Base-by-base conservation (phyloP, 2,797 vertebrate species). In the Esox masquinongy region DNA sequence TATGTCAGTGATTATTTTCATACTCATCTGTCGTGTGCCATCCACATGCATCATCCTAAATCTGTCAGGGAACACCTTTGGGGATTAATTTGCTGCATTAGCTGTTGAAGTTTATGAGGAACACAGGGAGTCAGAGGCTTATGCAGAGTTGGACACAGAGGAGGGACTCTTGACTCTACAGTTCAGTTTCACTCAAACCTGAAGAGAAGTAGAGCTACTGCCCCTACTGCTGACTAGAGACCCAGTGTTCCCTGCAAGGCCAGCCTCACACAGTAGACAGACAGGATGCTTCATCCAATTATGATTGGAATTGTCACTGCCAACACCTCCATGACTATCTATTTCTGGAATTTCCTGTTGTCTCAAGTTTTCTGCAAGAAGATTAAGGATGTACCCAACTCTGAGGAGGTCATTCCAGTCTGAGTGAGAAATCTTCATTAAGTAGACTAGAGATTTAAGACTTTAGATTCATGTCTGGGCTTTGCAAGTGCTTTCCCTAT, bases 291-390 rank as follows among this genome's bases (percentile, higher is more conserved):
- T 56, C 53, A 56, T n/a, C 53, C 53, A 19, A 22, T 56, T 9
- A 56, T 56, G 53, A n/a, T 56, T 56, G 53, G 53, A 19, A 56
- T 56, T 56, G 19, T 56, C 53, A 56, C 53, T 56, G 53, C 53
- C 53, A 56, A 56, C 53, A 56, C 53, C 8, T 56, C 53, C 53
- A 19, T 56, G n/a, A n/a, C 53, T 56, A 11, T 56, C 53, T 2
- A n/a, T 9, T n/a, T 56, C 53, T 56, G 53, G 53, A 86, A 86
- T 79, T 88, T 87, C 80, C 70, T 86, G 36, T 39, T 87, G 29
- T 77, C 80, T 43, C 82, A 88, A 75, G 19, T 81, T 2, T 81
- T 87, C 76, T 80, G 79, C 76, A 86, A 79, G 79, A 86, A 80
- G 74, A 69, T 87, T 47, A 66, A 80, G 63, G 77, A 66, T 1